These are phyloP conservation scores for Parazoanthus atlanticus DNA, from an alignment of 92 coral and sea anemone species.

Conservation along the genomic window DNA sequence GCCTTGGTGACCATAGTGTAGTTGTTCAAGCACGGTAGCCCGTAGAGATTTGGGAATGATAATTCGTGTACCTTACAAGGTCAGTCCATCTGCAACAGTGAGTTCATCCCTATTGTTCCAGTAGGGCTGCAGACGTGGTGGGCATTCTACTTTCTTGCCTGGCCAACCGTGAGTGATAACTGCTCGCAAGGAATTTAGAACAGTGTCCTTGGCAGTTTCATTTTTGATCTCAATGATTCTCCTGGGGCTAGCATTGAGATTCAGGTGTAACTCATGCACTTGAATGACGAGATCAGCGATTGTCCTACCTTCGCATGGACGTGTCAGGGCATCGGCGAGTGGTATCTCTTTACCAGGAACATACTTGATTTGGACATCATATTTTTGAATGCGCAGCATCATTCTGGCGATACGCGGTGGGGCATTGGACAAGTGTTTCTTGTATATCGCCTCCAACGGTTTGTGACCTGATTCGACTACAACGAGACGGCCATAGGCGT, in stretches of 20 bases:
- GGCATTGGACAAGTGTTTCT: conserved; percentile 55
- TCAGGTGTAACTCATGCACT: conserved; percentile 50
- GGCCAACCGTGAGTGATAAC: conserved; percentile 61
- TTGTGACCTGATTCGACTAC: conserved; percentile 16
- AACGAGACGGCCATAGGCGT: conserved; percentile 37
- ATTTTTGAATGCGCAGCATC: conserved; percentile 59
- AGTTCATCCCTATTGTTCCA: conserved; percentile 63
- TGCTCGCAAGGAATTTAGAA: conserved; percentile 22
- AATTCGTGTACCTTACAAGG: conserved; percentile 46
- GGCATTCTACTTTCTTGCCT: conserved; percentile 53
- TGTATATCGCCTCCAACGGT: conserved; percentile 33
- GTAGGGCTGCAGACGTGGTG: conserved; percentile 49
- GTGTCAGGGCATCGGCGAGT: conserved; percentile 50
- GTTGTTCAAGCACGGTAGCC: conserved; percentile 48
- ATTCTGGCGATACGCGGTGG: conserved; percentile 71
- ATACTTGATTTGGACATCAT: conserved; percentile 46
- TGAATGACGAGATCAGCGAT: conserved; percentile 53
- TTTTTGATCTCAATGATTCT: conserved; percentile 46
- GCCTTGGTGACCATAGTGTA: conserved; percentile 54
- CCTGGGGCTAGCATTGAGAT: conserved; percentile 61
- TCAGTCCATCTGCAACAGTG: conserved; percentile 29
- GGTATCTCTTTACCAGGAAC: conserved; percentile 50
- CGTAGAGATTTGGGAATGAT: conserved; percentile 40
- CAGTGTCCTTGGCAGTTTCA: conserved; percentile 48
- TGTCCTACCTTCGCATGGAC: conserved; percentile 45